Conservation (phyloP, 2,797 vertebrate species). For the Rhynchonycteris naso region DNA sequence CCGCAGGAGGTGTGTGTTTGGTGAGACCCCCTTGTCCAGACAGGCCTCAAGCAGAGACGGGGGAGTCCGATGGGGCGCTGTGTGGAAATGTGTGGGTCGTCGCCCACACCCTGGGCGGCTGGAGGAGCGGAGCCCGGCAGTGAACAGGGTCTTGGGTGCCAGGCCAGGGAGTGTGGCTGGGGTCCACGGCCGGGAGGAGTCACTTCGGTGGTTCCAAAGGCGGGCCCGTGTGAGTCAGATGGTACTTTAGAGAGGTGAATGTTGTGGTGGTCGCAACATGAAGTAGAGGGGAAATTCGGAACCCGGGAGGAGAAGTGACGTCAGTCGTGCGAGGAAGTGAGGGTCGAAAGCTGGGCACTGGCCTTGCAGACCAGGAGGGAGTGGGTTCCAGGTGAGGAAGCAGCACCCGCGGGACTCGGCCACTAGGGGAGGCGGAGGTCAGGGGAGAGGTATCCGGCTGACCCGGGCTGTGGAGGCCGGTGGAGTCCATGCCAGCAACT, state of each 20-base stretch:
- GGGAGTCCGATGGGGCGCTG: fast-evolving
- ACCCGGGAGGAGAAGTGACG: not conserved
- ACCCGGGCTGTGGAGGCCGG: not conserved
- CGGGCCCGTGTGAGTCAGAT: not conserved
- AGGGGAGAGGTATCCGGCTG: not conserved
- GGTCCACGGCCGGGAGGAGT: not conserved
- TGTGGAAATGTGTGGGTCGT: not conserved
- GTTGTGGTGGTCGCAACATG: not conserved
- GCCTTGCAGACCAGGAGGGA: not conserved
- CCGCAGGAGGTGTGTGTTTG: not conserved
- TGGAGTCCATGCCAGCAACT: not conserved
- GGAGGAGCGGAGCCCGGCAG: no score
- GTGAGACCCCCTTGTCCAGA: not conserved
- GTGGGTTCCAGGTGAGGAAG: not conserved
- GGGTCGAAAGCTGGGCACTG: not conserved
- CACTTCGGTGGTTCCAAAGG: not conserved
- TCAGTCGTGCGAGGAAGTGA: not conserved
- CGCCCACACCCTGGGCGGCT: not conserved
- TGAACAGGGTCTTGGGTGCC: not conserved
- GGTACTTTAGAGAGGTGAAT: not conserved
- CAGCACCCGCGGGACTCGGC: not conserved
- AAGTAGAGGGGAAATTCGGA: not conserved
- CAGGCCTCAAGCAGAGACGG: not conserved
- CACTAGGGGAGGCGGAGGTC: not conserved
- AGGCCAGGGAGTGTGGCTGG: no score